Percentiles rank a stretch among this genome's conserved stretches.
phyloP scores from a whole-genome alignment of 2,797 vertebrate species.

The Limnodromus scolopaceus region DNA sequence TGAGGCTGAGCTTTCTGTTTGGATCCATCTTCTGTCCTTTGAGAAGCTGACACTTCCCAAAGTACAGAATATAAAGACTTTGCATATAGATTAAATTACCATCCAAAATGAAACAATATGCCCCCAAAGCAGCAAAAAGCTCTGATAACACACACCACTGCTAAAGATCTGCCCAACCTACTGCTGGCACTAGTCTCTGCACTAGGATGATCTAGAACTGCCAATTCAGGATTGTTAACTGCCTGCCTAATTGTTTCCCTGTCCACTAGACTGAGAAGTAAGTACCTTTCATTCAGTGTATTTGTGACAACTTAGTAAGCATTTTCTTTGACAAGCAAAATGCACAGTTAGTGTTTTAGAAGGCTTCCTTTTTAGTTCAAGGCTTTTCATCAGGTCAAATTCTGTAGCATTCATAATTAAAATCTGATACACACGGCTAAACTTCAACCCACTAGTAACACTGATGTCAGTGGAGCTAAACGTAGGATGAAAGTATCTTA shows the following conservation, averaged over 20 bases:
- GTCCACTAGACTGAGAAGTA: constrained; percentile 46
- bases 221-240: background rate
- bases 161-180: background rate
- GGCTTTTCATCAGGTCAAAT: constrained; percentile 18
- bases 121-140: background rate
- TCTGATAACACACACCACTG: background rate
- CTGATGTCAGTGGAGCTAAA: background rate
- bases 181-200: background rate
- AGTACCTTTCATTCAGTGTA: constrained; percentile 33
- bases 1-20: background rate
- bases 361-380: background rate
- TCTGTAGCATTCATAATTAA: background rate
- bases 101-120: background rate
- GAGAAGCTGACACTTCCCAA: background rate
- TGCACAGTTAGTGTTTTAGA: background rate
- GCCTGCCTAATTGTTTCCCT: constrained; percentile 46
- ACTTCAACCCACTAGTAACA: background rate
- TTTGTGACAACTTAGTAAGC: constrained; percentile 52
- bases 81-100: background rate
- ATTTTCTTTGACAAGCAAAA: constrained; percentile 45
- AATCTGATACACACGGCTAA: background rate
- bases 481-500: background rate
- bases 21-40: background rate
- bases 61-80: background rate
- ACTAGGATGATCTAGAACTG: constrained; percentile 13